Base-by-base conservation (phyloP, 2,888 invertebrate genomes). In the Drosophila anceps region DNA sequence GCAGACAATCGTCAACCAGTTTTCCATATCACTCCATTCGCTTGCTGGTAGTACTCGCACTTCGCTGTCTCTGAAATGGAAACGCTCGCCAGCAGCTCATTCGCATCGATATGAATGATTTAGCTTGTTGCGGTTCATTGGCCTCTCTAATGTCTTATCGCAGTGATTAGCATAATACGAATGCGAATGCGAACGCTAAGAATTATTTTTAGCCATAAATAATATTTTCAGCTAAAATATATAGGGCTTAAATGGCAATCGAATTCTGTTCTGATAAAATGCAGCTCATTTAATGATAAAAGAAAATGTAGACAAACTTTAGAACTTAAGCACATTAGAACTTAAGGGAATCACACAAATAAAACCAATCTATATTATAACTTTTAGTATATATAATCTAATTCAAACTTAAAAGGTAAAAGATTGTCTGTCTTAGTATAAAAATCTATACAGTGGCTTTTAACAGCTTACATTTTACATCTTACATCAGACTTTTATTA, bases 1-100 rank as follows among this genome's bases (percentile, higher is more conserved):
- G 76, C 65, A 67, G 67, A 59, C 65, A 81, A 72, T 73, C 78
- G 76, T 83, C 81, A 84, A 84, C 88, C 84, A 88, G 84, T 84
- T 84, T 88, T 88, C 55, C 84, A 73, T 60, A 75, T 79, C 77
- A 86, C 86, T 77, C 73, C 84, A 75, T 69, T 65, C 59, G 63
- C 71, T 79, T 72, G 59, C 87, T 71, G 83, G 71, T 73, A 76
- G 76, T 84, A 80, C 74, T 76, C 73, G 50, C 62, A 68, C 53
- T 66, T 62, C 46, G 43, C 44, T 48, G 43, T 24, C 27, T 57
- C 35, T 18, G 35, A 7, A 13, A 33, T 37, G 12, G 24, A 61
- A 61, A 64, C 35, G 35, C 50, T 51, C 20, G 35, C 24, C 43
- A 51, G 13, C 51, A 33, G 29, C 51, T 48, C 33, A 48, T 29